Evolutionary conservation across 2,888 invertebrate genomes (phyloP).

Genomic region (Herminia tarsipennalis): DNA sequence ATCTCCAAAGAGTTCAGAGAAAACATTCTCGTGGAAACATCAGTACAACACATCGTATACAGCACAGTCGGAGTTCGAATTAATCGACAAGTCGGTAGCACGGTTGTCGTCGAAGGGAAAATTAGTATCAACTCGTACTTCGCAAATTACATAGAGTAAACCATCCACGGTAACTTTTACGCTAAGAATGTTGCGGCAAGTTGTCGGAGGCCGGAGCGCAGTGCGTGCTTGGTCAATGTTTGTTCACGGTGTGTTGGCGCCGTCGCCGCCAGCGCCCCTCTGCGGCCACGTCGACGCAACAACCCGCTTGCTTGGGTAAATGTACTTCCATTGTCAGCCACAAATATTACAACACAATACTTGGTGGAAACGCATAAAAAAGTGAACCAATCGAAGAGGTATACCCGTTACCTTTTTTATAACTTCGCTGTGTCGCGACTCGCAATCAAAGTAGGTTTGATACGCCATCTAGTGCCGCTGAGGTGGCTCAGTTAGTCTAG

Average conservation of each 20-base stretch:
- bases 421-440: conserved; percentile 17
- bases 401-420: conserved; percentile 36
- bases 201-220: conserved; percentile 67
- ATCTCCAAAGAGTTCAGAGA: conserved; percentile 57
- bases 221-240: conserved; percentile 80
- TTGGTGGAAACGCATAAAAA: conserved; percentile 37
- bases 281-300: conserved; percentile 60
- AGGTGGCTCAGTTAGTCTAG: conserved; percentile 28
- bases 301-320: conserved; percentile 42
- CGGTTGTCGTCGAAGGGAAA: conserved; percentile 64
- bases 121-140: conserved; percentile 72
- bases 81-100: conserved; percentile 68
- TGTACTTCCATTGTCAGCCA: conserved; percentile 51
- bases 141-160: conserved; percentile 85
- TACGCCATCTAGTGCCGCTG: conserved; percentile 45
- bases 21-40: conserved; percentile 58
- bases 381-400: conserved; percentile 37
- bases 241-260: conserved; percentile 72
- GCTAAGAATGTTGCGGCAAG: conserved; percentile 85
- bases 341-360: conserved; percentile 53
- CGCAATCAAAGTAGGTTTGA: conserved; percentile 15
- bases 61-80: conserved; percentile 66
- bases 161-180: conserved; percentile 85
- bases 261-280: conserved; percentile 61
- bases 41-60: conserved; percentile 63